phyloP scores from a whole-genome alignment of 1,140 invertebrate genomes.

The Neodiprion virginianus region DNA sequence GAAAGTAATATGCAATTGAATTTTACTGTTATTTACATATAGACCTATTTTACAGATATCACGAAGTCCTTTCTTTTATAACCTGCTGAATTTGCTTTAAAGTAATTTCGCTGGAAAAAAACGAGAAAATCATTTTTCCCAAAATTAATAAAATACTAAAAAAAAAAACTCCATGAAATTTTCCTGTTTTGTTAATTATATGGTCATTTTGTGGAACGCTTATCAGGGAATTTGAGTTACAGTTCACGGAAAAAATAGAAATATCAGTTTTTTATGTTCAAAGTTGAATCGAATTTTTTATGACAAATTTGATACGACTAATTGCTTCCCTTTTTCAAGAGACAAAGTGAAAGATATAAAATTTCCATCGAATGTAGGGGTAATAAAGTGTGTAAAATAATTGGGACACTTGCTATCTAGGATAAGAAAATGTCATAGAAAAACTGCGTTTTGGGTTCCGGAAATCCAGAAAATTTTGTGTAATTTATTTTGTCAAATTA shows the following conservation, averaged over 20 bases:
- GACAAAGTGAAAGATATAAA: too few relatives aligned
- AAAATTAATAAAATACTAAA: neutral
- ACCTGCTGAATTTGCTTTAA: neutral
- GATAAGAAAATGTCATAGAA: too few relatives aligned
- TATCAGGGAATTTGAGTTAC: neutral
- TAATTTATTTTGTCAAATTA: too few relatives aligned
- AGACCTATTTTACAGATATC: neutral
- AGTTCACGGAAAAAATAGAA: neutral
- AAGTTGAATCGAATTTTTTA: neutral
- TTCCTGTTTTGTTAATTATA: slow-evolving; percentile 13
- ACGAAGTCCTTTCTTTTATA: neutral
- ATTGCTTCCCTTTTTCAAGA: too few relatives aligned
- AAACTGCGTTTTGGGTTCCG: too few relatives aligned
- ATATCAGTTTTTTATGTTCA: neutral
- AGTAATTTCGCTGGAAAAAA: slow-evolving; percentile 5
- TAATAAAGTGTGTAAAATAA: too few relatives aligned
- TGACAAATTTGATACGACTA: too few relatives aligned
- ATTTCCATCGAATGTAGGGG: too few relatives aligned
- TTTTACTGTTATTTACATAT: slow-evolving; percentile 15
- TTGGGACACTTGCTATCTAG: too few relatives aligned
- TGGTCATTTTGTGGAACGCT: neutral
- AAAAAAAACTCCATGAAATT: neutral
- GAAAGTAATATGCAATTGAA: neutral
- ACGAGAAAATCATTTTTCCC: neutral
- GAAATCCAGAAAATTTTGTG: too few relatives aligned